Conservation (phyloP, 1,140 invertebrate genomes). For the Drosophila ambigua region DNA sequence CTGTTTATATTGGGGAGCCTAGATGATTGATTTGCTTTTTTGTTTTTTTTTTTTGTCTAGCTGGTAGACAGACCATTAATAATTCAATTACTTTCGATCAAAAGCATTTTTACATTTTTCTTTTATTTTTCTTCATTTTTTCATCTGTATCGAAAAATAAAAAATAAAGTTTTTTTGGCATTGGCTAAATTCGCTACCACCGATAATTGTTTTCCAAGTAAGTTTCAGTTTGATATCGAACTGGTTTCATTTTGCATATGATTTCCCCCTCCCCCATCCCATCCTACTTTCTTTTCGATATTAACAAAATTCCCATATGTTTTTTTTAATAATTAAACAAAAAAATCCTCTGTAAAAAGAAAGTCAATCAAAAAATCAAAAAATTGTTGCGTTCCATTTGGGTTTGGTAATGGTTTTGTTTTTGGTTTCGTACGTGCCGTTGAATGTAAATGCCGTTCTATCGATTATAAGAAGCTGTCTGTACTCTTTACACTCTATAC, state of each 20-base stretch:
- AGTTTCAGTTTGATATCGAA: conserved; percentile 55
- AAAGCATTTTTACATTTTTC: conserved; percentile 50
- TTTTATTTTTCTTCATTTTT: conserved; percentile 47
- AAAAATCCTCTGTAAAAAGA: conserved; percentile 49
- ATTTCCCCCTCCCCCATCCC: conserved; percentile 29
- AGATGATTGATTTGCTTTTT: conserved; percentile 47
- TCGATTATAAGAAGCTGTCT: conserved; percentile 50
- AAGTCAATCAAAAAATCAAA: conserved; percentile 14
- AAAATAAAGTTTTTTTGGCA: conserved; percentile 75
- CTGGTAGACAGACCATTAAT: conserved; percentile 33
- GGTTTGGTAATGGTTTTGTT: conserved; percentile 38
- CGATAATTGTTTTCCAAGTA: conserved; percentile 84
- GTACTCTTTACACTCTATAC: conserved; percentile 39
- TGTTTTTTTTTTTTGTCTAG: conserved; percentile 26
- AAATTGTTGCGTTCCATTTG: conserved; percentile 47
- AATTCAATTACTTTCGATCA: conserved; percentile 56
- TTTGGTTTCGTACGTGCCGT: conserved; percentile 53
- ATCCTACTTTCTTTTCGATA: conserved; percentile 17
- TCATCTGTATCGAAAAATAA: conserved; percentile 44
- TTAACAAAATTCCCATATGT: conserved; percentile 40
- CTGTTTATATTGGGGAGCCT: conserved; percentile 31
- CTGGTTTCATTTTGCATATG: conserved; percentile 41
- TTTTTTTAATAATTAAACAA: conserved; percentile 35
- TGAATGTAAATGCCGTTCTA: conserved; percentile 52
- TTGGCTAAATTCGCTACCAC: conserved; percentile 75